Evolutionary conservation across 1,140 invertebrate genomes (phyloP).

Genomic region (Patella vulgata): DNA sequence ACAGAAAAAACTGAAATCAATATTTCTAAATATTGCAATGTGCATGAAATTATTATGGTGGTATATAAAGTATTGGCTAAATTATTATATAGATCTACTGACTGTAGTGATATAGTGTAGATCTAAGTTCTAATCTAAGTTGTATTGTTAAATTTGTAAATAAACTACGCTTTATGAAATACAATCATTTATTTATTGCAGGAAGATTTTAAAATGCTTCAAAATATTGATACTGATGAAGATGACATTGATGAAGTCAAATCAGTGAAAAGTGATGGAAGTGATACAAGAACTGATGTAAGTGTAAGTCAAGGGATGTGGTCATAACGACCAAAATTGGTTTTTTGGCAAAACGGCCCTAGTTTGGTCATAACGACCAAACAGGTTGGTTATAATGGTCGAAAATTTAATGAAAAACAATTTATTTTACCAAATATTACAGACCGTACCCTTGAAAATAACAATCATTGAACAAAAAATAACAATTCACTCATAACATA

Average conservation of each 20-base stretch:
- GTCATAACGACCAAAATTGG: no score
- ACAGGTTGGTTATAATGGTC: conserved; percentile 15
- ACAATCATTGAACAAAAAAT: no score
- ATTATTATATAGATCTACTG: neutral
- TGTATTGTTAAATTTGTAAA: neutral
- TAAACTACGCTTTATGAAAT: neutral
- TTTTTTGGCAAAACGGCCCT: no score
- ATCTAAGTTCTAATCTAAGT: neutral
- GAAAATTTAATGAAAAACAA: neutral
- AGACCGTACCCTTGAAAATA: no score
- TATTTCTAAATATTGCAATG: neutral
- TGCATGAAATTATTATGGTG: neutral
- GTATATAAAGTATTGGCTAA: neutral
- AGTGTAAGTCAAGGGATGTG: no score
- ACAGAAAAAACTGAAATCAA: neutral
- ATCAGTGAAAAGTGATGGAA: conserved; percentile 31
- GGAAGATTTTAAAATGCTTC: conserved; percentile 47
- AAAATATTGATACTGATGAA: conserved; percentile 42
- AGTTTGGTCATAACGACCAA: conserved; percentile 53
- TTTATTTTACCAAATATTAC: neutral
- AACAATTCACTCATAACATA: no score
- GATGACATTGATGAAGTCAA: conserved; percentile 44
- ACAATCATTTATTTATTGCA: no score
- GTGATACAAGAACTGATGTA: conserved; percentile 16
- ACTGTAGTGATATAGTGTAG: neutral